Conservation (phyloP, 2,888 invertebrate genomes). For the Hyposoter didymator region DNA sequence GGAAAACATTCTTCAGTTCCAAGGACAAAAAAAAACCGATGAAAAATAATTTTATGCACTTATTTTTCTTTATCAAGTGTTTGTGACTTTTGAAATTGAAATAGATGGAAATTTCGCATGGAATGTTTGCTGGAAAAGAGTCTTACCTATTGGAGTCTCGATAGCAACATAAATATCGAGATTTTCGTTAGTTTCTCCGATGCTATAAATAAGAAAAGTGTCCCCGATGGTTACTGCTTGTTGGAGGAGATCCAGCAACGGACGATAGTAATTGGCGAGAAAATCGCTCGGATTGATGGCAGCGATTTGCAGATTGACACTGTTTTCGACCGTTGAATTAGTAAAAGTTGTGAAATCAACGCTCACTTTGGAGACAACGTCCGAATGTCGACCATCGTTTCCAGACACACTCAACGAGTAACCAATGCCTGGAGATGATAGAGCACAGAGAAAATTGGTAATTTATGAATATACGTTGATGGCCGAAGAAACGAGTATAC, state of each 20-base stretch:
- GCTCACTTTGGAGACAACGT: constrained; percentile 94
- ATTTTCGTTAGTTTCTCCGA: constrained; percentile 88
- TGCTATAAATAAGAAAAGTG: constrained; percentile 89
- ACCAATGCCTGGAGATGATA: constrained; percentile 85
- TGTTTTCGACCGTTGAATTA: constrained; percentile 93
- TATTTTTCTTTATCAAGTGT: neutral
- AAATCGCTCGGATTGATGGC: constrained; percentile 91
- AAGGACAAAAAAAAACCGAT: neutral
- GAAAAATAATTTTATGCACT: neutral
- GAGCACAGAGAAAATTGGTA: constrained; percentile 45
- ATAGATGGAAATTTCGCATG: neutral
- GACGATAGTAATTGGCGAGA: constrained; percentile 90
- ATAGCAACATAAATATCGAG: constrained; percentile 91
- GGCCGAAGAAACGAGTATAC: constrained; percentile 9
- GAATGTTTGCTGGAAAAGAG: neutral
- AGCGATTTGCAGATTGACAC: constrained; percentile 90
- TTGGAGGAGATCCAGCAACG: constrained; percentile 90
- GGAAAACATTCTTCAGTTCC: neutral
- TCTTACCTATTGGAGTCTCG: constrained; percentile 84
- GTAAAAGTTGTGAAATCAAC: constrained; percentile 93
- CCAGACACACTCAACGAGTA: constrained; percentile 93
- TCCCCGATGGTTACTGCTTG: constrained; percentile 88
- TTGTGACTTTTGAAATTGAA: neutral
- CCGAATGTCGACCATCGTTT: constrained; percentile 94
- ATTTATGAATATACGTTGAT: constrained; percentile 42